Conservation (phyloP, 2,888 invertebrate species). For the Chrysolina oricalcia region DNA sequence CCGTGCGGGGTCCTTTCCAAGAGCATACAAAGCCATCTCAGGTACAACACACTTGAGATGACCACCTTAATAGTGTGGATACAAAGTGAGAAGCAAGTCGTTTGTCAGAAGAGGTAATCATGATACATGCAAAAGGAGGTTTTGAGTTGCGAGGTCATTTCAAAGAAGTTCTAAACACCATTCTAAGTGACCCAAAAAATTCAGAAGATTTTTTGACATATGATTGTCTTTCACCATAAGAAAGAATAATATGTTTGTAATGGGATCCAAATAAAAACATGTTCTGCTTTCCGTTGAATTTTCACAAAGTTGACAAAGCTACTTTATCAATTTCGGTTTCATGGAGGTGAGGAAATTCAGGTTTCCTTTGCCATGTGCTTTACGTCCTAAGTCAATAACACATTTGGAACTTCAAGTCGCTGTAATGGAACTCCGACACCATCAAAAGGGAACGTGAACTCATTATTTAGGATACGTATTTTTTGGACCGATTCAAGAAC, state of each 20-base stretch:
- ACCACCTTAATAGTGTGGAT: background rate
- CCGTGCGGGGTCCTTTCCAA: background rate
- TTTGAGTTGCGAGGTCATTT: background rate
- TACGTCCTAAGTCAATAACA: background rate
- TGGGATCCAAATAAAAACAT: slow-evolving; percentile 3
- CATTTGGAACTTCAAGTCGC: background rate
- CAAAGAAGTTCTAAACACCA: background rate
- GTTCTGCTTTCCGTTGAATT: background rate
- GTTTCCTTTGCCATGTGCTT: background rate
- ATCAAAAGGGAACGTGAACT: background rate
- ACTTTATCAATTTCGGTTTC: background rate
- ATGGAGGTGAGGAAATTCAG: background rate
- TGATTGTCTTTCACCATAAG: background rate
- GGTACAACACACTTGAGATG: background rate
- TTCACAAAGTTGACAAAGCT: background rate
- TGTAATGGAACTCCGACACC: background rate
- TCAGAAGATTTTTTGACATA: background rate
- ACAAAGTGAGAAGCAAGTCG: background rate
- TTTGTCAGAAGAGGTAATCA: background rate
- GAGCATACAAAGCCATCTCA: slow-evolving; percentile 4
- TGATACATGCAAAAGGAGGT: background rate
- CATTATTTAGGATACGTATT: background rate
- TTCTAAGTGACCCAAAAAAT: background rate
- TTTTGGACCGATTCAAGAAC: background rate
- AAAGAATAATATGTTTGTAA: background rate